Evolutionary conservation across 2,888 invertebrate species (phyloP), one percentile per base, ranked within the genome.

Genomic region (Choreutis nemorana): DNA sequence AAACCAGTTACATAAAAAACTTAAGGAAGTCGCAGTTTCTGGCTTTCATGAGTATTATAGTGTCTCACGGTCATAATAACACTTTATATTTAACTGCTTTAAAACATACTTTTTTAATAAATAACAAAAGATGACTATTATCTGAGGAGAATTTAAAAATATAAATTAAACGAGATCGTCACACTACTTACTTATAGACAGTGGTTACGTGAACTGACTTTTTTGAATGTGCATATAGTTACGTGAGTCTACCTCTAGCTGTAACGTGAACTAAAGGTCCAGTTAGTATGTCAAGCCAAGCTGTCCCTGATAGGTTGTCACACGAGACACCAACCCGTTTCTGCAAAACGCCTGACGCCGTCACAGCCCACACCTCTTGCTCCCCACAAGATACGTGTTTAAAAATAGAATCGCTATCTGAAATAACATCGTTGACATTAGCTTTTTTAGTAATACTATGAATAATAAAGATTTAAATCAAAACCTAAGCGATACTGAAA

Each of bases 301-400:
- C 87, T 15, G 85, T 83, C 27, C 94, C 94, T 31, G 84, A 82
- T 2, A 88, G 87, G 70, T 87, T 87, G 20, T 83, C 83, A 24
- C 73, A 60, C 7, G 89, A 87, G 20, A 93, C 85, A 10, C 93
- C 93, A 37, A 87, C 82, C 30, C 94, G 81, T 34, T 87, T 83
- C 37, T 86, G 84, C 26, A 91, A 67, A 12, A 83, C 77, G 8
- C 90, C 90, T 38, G 86, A 86, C 26, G 84, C 72, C 7, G 89
- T 85, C 25, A 89, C 80, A 1, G 88, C 90, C 91, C 91, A 92
- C 23, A 91, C 87, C 55, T 88, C 88, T 9, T 72, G 66, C 27
- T 82, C 79, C 25, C 86, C 85, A 18, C 87, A 86, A 5, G 90
- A 88, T 2, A 92, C 78, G 31, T 88, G 85, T 45, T 87, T 87